A percentile compares a stretch with the other conserved stretches of the same genome.
Conservation (phyloP, 2,113 vertebrate species). For the Eublepharis macularius region DNA sequence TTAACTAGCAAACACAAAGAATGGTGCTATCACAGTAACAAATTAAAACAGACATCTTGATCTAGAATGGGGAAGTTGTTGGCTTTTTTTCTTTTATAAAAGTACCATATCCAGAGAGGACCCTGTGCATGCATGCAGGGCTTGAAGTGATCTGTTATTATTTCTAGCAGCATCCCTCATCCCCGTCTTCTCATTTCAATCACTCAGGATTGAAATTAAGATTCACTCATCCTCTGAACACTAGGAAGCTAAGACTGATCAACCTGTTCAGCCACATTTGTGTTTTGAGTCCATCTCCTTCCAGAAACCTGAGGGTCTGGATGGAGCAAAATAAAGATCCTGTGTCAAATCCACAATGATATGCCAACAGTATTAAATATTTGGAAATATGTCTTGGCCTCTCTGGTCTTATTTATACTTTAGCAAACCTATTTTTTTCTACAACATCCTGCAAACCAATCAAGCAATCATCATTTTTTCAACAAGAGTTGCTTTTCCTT, state of each 20-base stretch:
- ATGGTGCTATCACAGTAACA: conserved; percentile 33
- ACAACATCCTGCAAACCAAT: conserved; percentile 4
- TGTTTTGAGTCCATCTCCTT: conserved; percentile 44
- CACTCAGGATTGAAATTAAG: background rate
- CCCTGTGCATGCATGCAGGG: background rate
- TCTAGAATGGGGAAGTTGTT: conserved; percentile 5
- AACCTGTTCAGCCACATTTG: conserved; percentile 29
- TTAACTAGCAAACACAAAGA: conserved; percentile 44
- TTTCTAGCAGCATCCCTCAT: background rate
- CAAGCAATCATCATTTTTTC: conserved; percentile 9
- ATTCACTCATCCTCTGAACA: conserved; percentile 44
- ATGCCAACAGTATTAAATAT: conserved; percentile 37
- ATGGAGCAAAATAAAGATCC: conserved; percentile 26
- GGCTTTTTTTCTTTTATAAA: conserved; percentile 53
- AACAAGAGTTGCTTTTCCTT: conserved; percentile 22
- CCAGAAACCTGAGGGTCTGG: background rate
- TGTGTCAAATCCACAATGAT: conserved; percentile 31
- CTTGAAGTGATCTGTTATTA: background rate
- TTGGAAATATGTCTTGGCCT: conserved; percentile 44
- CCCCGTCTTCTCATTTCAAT: conserved; percentile 68
- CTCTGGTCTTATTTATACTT: conserved; percentile 45
- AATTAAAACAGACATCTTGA: no score
- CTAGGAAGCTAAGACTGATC: conserved; percentile 21
- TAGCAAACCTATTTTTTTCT: background rate
- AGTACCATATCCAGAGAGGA: background rate